phyloP scores from a whole-genome alignment of 2,888 invertebrate genomes.

The Polydrusus tereticollis region DNA sequence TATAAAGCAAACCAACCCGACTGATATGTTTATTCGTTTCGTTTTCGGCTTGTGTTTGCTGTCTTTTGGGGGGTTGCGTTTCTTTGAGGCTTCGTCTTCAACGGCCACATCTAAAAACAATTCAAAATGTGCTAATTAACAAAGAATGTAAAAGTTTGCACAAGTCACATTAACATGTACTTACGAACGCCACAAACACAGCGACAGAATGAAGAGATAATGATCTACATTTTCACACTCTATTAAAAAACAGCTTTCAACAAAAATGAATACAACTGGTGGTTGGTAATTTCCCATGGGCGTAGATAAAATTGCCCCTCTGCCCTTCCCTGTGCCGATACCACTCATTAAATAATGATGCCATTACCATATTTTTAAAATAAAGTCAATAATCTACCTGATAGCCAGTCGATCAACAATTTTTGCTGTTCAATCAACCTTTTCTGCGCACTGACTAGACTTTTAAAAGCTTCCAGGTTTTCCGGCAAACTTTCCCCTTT shows the following conservation, averaged over 20 bases:
- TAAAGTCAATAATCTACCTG: constrained; percentile 29
- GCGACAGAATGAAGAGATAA: not conserved
- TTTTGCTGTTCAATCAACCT: constrained; percentile 35
- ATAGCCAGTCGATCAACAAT: constrained; percentile 30
- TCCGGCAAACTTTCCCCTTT: constrained; percentile 3
- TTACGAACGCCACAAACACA: not conserved
- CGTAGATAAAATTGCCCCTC: no score
- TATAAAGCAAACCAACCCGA: not conserved
- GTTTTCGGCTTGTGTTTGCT: not conserved
- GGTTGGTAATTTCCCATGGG: no score
- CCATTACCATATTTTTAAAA: not conserved
- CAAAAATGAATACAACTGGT: no score
- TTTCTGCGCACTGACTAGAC: constrained; percentile 19
- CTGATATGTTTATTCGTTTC: not conserved
- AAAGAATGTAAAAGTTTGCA: not conserved
- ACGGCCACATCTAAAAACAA: not conserved
- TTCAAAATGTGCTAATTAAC: no score
- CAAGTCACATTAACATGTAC: not conserved
- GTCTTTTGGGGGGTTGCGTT: not conserved
- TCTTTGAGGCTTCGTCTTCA: not conserved
- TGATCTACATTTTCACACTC: not conserved
- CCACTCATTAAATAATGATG: no score
- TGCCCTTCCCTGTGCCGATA: no score
- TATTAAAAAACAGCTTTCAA: no score
- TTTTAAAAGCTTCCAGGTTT: not conserved